Conservation (phyloP, 35 echinoderm and acorn worm genomes). For the Eucidaris tribuloides region DNA sequence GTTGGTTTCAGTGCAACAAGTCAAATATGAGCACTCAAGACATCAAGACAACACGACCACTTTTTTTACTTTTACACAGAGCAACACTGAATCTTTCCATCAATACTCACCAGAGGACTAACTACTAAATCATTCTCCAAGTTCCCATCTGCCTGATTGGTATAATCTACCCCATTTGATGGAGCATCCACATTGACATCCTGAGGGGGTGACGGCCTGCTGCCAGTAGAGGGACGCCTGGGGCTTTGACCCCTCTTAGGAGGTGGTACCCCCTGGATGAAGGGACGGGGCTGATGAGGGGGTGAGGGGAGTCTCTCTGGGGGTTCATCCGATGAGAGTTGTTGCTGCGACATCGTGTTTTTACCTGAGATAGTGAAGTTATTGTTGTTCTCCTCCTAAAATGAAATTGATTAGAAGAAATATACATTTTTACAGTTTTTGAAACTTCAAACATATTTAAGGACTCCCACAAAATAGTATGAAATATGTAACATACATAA, state of each 20-base stretch:
- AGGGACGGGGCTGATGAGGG: conserved; percentile 6
- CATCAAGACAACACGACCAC: no score
- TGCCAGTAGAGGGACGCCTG: conserved; percentile 13
- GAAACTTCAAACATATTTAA: no score
- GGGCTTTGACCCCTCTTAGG: conserved; percentile 16
- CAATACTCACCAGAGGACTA: not conserved
- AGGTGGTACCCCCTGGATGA: not conserved
- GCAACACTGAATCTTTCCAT: no score
- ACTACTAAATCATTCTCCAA: not conserved
- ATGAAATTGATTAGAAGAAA: no score
- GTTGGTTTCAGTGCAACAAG: no score
- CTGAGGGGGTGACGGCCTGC: not conserved
- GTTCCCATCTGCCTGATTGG: not conserved
- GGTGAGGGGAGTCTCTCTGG: conserved; percentile 2
- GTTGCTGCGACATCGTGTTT: not conserved
- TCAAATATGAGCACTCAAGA: no score
- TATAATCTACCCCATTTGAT: not conserved
- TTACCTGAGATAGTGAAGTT: not conserved
- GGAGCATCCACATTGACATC: not conserved
- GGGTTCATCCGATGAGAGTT: conserved; percentile 3
- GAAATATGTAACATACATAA: no score
- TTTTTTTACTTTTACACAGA: no score
- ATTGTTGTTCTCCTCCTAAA: conserved; percentile 1
- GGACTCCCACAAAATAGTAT: no score
- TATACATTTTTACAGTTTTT: no score